phyloP scores from a whole-genome alignment of 2,797 vertebrate species.

The Simalia tracyae region DNA sequence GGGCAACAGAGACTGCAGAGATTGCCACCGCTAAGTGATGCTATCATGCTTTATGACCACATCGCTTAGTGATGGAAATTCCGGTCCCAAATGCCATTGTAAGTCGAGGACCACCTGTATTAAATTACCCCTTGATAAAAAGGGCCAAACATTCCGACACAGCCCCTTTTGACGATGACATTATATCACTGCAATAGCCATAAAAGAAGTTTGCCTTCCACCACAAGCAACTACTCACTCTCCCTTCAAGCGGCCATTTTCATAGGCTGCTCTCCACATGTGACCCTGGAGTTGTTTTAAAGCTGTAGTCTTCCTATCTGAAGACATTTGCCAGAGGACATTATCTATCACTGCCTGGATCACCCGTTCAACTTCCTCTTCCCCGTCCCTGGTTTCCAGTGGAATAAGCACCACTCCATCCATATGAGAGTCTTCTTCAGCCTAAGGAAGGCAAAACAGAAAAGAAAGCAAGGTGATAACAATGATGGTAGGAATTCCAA shows the following conservation, averaged over 20 bases:
- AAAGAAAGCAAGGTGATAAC: not conserved
- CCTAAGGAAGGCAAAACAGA: constrained; percentile 68
- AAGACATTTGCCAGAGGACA: constrained; percentile 93
- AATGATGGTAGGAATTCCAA: not conserved
- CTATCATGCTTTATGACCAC: too few relatives aligned
- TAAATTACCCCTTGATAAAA: not conserved
- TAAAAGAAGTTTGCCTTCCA: not conserved
- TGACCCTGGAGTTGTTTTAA: constrained; percentile 96
- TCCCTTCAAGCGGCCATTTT: constrained; percentile 87
- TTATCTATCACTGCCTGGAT: constrained; percentile 90
- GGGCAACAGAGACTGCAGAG: too few relatives aligned
- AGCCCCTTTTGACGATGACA: not conserved
- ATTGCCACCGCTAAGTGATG: too few relatives aligned
- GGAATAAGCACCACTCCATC: constrained; percentile 86
- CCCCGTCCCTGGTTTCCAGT: constrained; percentile 78
- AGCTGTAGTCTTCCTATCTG: constrained; percentile 92
- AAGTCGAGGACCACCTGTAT: too few relatives aligned
- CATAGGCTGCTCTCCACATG: constrained; percentile 92
- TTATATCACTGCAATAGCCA: not conserved
- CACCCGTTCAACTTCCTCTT: constrained; percentile 82
- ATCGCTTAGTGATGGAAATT: too few relatives aligned
- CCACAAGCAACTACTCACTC: constrained; percentile 82
- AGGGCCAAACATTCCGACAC: not conserved
- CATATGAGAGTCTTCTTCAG: constrained; percentile 88
- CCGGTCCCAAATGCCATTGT: too few relatives aligned